Base-by-base conservation (phyloP, 2,888 invertebrate genomes). In the Pegoplata infirma region DNA sequence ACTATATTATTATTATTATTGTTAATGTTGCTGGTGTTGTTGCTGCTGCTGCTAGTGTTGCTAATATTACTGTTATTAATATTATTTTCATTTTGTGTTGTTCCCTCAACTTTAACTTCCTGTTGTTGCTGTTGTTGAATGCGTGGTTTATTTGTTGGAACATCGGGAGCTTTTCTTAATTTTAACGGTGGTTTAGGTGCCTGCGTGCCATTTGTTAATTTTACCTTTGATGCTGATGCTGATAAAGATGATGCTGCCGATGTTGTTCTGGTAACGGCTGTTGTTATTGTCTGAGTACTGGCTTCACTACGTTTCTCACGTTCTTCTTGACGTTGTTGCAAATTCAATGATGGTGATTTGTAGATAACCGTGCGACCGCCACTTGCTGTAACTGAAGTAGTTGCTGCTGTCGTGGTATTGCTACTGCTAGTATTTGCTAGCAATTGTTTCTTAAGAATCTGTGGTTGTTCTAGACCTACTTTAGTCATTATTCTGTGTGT, bases 351-450 rank as follows among this genome's bases (percentile, higher is more conserved):
- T 71, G 89, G 88, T 68, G 90, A 90, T 84, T 89, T 89, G 81
- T 89, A 90, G 58, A 90, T 87, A 84, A 90, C 84, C 66, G 90
- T 90, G 84, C 90, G 87, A 78, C 90, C 89, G 83, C 85, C 86
- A 72, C 72, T 72, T 59, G 79, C 58, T 74, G 82, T 47, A 69
- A 71, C 53, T 66, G 77, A 76, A 69, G 82, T 80, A 63, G 83
- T 64, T 40, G 82, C 47, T 55, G 73, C 47, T 80, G 81, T 75
- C 61, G 81, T 68, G 10, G 73, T 66, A 74, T 19, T 66, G 46
- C 44, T n/a, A n/a, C n/a, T 63, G 56, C 21, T 51, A 10, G 19
- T 47, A 55, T 49, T 75, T 19, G 28, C 12, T 44, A 32, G 17
- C 21, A 47, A 25, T 36, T 74, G 64, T 61, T 64, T 79, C 44